phyloP scores from a whole-genome alignment of 2,797 vertebrate species.

The Podarcis siculus region DNA sequence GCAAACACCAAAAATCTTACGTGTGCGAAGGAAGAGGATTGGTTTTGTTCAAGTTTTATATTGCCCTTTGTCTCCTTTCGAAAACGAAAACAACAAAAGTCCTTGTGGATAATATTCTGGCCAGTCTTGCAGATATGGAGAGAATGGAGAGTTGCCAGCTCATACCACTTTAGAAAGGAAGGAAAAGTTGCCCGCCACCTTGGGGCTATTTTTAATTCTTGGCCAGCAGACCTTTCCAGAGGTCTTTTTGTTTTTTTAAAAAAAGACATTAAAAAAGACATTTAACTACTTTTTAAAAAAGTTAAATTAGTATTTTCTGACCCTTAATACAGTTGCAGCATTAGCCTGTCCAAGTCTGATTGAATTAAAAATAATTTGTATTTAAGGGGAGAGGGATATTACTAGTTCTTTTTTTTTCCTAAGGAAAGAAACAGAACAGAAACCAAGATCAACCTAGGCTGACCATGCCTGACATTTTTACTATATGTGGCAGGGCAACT shows the following conservation, averaged over 20 bases:
- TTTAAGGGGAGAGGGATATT: neutral
- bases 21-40: neutral
- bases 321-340: neutral
- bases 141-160: slow-evolving; percentile 53
- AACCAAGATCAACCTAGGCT: neutral
- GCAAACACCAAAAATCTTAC: neutral
- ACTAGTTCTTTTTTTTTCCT: neutral
- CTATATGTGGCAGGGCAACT: neutral
- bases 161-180: neutral
- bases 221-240: neutral
- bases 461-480: neutral
- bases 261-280: neutral
- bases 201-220: slow-evolving; percentile 5
- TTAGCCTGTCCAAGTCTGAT: neutral
- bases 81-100: neutral
- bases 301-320: slow-evolving; percentile 1
- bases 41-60: neutral
- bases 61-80: neutral
- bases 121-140: slow-evolving; percentile 18
- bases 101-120: neutral
- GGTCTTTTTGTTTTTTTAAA: neutral
- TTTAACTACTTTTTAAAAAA: neutral
- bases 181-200: slow-evolving; percentile 16
- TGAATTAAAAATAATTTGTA: neutral
- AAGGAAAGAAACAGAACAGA: neutral